phyloP scores from a whole-genome alignment of 2,113 vertebrate genomes.

The Pituophis catenifer region DNA sequence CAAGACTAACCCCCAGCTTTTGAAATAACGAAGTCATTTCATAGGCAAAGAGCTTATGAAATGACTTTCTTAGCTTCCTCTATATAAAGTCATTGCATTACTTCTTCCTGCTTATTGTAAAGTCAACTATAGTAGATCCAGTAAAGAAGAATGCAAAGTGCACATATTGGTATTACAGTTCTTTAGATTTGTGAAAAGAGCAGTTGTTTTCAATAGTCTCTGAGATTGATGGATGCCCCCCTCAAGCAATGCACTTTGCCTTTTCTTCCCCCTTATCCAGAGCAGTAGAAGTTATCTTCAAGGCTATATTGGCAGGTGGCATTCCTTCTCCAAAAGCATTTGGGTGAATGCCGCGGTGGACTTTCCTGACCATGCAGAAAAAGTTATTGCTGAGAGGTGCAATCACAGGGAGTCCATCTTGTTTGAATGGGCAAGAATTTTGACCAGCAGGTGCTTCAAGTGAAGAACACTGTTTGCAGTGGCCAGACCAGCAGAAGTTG shows the following conservation, averaged over 20 bases:
- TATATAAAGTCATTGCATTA: background rate
- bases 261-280: background rate
- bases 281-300: background rate
- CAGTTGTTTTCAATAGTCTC: background rate
- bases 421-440: constrained; percentile 69
- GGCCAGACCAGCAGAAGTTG: constrained; percentile 64
- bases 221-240: background rate
- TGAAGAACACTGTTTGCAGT: constrained; percentile 68
- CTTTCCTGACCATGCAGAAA: too few species aligned
- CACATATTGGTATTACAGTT: background rate
- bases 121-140: background rate
- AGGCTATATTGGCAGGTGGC: background rate
- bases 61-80: background rate
- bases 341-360: background rate
- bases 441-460: constrained; percentile 78
- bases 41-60: background rate
- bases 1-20: background rate
- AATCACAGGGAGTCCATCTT: background rate
- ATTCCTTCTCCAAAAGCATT: background rate
- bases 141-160: background rate
- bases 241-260: background rate
- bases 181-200: background rate
- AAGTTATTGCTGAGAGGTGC: rapidly evolving
- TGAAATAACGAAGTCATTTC: background rate
- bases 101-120: background rate